phyloP scores from a whole-genome alignment of 1,140 invertebrate species.

The Dendrolimus kikuchii region DNA sequence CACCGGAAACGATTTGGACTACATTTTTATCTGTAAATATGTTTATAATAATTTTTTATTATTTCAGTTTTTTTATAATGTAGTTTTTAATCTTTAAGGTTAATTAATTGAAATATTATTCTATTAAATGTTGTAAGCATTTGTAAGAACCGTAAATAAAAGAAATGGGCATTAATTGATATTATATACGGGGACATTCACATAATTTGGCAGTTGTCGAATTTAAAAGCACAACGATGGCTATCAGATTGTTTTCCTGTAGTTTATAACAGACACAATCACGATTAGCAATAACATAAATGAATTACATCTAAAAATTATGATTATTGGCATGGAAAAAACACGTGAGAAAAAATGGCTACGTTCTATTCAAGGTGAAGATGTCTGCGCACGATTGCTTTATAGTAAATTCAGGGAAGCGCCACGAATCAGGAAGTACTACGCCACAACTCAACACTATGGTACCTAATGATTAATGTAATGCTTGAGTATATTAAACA shows the following conservation, averaged over 20 bases:
- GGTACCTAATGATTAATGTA: constrained; percentile 23
- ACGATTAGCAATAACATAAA: constrained; percentile 48
- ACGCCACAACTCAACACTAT: constrained; percentile 35
- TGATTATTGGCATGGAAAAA: constrained; percentile 50
- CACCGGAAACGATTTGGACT: too few species aligned
- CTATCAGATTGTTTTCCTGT: constrained; percentile 30
- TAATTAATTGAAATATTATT: too few species aligned
- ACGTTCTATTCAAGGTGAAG: constrained; percentile 56
- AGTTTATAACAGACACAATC: constrained; percentile 34
- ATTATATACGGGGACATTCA: too few species aligned
- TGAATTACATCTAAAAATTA: constrained; percentile 53
- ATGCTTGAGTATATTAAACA: constrained; percentile 2
- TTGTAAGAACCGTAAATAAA: too few species aligned
- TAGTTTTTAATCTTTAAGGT: too few species aligned
- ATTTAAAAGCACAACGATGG: constrained; percentile 21
- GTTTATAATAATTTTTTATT: too few species aligned
- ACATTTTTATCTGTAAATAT: too few species aligned
- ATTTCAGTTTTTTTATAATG: too few species aligned
- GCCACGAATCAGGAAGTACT: constrained; percentile 44
- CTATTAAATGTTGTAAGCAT: too few species aligned
- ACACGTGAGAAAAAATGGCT: constrained; percentile 39
- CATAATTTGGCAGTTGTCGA: too few species aligned
- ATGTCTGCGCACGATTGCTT: constrained; percentile 44
- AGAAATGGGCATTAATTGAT: too few species aligned
- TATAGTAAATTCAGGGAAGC: constrained; percentile 49